phyloP scores from a whole-genome alignment of 2,888 invertebrate genomes.

The Coleophora deauratella region DNA sequence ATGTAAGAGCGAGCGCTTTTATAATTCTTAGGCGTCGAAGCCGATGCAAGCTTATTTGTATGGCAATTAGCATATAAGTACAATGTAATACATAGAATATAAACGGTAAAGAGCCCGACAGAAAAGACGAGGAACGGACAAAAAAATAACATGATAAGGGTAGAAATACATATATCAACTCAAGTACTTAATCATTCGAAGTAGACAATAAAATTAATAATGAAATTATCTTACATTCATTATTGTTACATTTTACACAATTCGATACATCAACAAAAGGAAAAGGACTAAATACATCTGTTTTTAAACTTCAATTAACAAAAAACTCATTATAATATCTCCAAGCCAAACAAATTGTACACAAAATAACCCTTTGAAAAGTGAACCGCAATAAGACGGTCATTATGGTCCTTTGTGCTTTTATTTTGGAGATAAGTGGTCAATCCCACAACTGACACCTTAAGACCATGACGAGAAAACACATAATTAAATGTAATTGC shows the following conservation, averaged over 20 bases:
- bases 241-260: slow-evolving; percentile 9
- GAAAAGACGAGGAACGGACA: too few species aligned
- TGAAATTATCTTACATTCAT: not conserved
- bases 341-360: slow-evolving; percentile 33
- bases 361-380: slow-evolving; percentile 39
- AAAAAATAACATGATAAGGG: too few species aligned
- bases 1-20: slow-evolving; percentile 59
- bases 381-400: slow-evolving; percentile 34
- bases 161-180: too few species aligned
- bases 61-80: slow-evolving; percentile 22
- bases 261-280: too few species aligned
- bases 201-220: too few species aligned
- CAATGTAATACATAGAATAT: too few species aligned
- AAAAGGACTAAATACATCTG: slow-evolving; percentile 15
- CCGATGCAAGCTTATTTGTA: slow-evolving; percentile 30
- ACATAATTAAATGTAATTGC: slow-evolving; percentile 59
- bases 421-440: slow-evolving; percentile 48
- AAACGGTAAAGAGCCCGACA: too few species aligned
- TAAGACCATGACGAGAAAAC: slow-evolving; percentile 51
- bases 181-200: too few species aligned
- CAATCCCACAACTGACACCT: slow-evolving; percentile 66
- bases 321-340: slow-evolving; percentile 18
- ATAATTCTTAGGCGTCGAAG: slow-evolving; percentile 51
- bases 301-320: slow-evolving; percentile 13
- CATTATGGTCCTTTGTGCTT: slow-evolving; percentile 34